Base-by-base conservation (phyloP, 2,888 invertebrate species). In the Troides helena region DNA sequence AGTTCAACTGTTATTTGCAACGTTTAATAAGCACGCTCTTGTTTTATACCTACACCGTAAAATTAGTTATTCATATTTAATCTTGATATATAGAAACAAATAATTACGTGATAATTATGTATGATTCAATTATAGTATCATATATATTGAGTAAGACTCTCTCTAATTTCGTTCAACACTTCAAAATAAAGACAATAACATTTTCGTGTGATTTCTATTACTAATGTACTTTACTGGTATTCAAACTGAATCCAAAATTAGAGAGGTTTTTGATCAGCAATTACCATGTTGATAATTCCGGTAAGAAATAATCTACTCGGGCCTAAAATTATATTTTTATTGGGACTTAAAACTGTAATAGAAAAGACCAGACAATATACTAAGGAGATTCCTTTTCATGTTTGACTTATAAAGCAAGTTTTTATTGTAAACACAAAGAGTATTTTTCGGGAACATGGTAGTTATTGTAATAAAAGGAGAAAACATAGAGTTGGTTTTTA, bases 391-490 rank as follows among this genome's bases (percentile, higher is more conserved):
- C 18, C 2, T 50, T 50, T 50, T 50, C 14, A 50, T 50, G 10
- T 50, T 17, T 50, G 2, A 17, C 17, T 14, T 50, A 50, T 14
- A 50, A 50, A 50, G 17, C 50, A 50, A 50, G 50, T 14, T 17
- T 50, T 14, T 50, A 17, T 50, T 50, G 50, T 50, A 17, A 50
- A 18, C 17, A 77, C 72, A 73, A 78, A 60, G 50, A 58, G 65
- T 79, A 76, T 75, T 78, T 78, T 80, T 74, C 77, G 73, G 82
- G 84, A 80, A 84, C 85, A 76, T 77, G 78, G 76, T 81, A 80
- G 79, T 85, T 83, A 83, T 80, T 81, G 81, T 82, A 81, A 82
- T 79, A 83, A 85, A 84, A 85, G 86, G 80, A 78, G 76, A 77
- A 78, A 83, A 83, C 81, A 78, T 81, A 77, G 73, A 78, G 75